Percentiles rank a stretch among this genome's conserved stretches.
Conservation (phyloP, 2,888 invertebrate species). For the Petrolisthes manimaculis region DNA sequence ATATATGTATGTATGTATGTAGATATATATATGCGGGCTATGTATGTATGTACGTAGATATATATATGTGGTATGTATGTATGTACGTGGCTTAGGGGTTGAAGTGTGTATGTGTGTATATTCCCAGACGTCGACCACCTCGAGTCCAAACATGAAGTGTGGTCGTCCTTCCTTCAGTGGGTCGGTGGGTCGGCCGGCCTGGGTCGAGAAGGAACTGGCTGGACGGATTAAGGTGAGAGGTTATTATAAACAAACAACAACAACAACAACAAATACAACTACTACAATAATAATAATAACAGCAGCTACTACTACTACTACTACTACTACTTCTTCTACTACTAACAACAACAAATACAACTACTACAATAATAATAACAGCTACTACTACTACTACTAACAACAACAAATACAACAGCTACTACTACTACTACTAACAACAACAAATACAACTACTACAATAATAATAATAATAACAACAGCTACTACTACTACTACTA, state of each 20-base stretch:
- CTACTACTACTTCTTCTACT: background rate
- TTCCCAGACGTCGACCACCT: slow-evolving; percentile 63
- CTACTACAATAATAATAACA: too few relatives aligned
- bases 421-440: background rate
- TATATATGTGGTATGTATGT: slow-evolving; percentile 10
- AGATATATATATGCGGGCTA: too few relatives aligned
- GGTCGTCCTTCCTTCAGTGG: slow-evolving; percentile 58
- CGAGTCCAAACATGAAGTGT: slow-evolving; percentile 63
- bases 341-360: background rate
- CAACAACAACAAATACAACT: background rate
- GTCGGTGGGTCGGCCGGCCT: slow-evolving; percentile 77
- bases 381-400: too few relatives aligned
- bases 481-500: too few relatives aligned
- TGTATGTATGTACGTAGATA: too few relatives aligned
- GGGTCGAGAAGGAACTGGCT: slow-evolving; percentile 79
- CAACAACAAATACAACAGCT: too few relatives aligned
- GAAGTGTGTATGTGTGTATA: slow-evolving; percentile 6
- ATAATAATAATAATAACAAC: too few relatives aligned
- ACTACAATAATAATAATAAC: too few relatives aligned
- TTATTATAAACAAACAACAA: background rate
- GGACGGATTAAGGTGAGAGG: slow-evolving; percentile 69
- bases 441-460: background rate
- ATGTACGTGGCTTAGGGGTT: slow-evolving; percentile 1
- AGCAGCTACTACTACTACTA: background rate
- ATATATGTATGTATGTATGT: too few relatives aligned